These are phyloP conservation scores for Mirza zaza DNA, from an alignment of 2,113 vertebrate genomes.

Conservation along the genomic window DNA sequence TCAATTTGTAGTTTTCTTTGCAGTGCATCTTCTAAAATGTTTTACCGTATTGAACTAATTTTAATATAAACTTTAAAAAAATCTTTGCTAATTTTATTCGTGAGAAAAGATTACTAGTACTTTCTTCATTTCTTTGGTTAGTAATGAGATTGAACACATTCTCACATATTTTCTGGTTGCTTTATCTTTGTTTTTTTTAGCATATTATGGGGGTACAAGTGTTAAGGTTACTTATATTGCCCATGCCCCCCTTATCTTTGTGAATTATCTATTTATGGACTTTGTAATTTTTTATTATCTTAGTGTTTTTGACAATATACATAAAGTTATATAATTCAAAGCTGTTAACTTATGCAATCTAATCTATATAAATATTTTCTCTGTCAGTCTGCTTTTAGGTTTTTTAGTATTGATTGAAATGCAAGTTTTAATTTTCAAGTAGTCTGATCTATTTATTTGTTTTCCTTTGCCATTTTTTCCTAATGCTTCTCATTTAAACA, in stretches of 20 bases:
- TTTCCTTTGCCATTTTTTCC: constrained; percentile 30
- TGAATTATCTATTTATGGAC: not conserved
- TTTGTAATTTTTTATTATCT: not conserved
- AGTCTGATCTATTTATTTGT: not conserved
- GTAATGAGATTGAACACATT: not conserved
- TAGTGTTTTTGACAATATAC: not conserved
- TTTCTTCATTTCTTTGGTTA: constrained; percentile 29
- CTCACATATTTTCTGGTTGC: not conserved
- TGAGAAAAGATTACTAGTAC: not conserved
- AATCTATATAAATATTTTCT: not conserved
- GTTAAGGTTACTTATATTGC: too few relatives aligned
- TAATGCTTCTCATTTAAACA: not conserved
- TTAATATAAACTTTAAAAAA: not conserved
- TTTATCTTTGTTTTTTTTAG: not conserved
- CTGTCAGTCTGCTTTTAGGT: not conserved
- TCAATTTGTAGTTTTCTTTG: not conserved
- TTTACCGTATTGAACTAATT: not conserved
- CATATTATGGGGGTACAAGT: too few relatives aligned
- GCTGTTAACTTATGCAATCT: not conserved
- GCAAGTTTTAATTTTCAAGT: not conserved
- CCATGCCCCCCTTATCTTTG: too few relatives aligned
- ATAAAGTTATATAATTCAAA: not conserved
- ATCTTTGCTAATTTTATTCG: not conserved
- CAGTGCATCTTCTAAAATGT: not conserved
- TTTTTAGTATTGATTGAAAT: not conserved